These are phyloP conservation scores for Apoda limacodes DNA, from an alignment of 2,888 invertebrate species.

Conservation along the genomic window DNA sequence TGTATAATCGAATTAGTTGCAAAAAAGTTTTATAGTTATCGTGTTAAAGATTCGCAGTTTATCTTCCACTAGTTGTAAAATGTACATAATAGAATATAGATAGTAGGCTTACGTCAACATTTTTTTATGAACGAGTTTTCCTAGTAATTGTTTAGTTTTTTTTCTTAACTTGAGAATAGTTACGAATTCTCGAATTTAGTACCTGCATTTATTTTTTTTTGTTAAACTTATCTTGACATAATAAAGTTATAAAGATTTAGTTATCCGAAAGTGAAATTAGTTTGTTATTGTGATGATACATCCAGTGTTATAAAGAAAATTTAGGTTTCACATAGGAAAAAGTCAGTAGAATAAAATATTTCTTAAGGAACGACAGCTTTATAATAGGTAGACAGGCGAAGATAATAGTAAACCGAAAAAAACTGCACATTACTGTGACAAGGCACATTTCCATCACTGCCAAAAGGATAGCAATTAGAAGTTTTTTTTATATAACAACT, in stretches of 20 bases:
- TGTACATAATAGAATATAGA: constrained; percentile 60
- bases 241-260: constrained; percentile 56
- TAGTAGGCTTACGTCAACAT: constrained; percentile 52
- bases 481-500: constrained; percentile 39
- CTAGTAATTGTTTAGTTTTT: constrained; percentile 63
- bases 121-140: constrained; percentile 51
- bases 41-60: constrained; percentile 69
- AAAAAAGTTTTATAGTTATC: constrained; percentile 52
- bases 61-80: constrained; percentile 64
- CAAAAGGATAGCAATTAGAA: constrained; percentile 47
- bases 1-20: constrained; percentile 69
- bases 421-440: constrained; percentile 54
- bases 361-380: constrained; percentile 64
- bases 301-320: constrained; percentile 40
- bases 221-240: constrained; percentile 66
- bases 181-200: constrained; percentile 69
- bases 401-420: constrained; percentile 34
- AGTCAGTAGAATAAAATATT: constrained; percentile 62
- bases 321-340: constrained; percentile 54
- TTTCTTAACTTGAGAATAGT: constrained; percentile 61
- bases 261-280: constrained; percentile 51
- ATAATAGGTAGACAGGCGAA: constrained; percentile 52
- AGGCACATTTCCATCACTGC: constrained; percentile 71
- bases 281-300: constrained; percentile 44
- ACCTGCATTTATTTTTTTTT: constrained; percentile 69